phyloP scores from a whole-genome alignment of 1,140 invertebrate genomes.

The Ceratina calcarata region DNA sequence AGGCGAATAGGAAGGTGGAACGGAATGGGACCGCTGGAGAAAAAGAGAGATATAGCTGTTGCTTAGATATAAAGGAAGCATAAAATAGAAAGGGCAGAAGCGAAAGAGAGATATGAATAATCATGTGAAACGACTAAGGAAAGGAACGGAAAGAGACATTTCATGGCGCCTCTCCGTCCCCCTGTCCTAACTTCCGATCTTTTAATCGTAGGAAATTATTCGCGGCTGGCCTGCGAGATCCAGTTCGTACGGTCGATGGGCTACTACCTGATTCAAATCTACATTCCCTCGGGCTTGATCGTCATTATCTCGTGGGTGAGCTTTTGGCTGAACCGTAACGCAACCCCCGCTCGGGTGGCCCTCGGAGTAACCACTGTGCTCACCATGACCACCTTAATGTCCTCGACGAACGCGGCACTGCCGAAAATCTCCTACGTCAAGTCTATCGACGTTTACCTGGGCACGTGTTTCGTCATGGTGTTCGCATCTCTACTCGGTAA shows the following conservation, averaged over 20 bases:
- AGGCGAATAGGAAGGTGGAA: constrained; percentile 44
- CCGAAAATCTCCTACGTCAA: constrained; percentile 99
- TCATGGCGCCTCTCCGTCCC: constrained; percentile 66
- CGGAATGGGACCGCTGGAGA: constrained; percentile 49
- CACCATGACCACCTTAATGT: constrained; percentile 99
- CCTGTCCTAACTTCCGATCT: constrained; percentile 66
- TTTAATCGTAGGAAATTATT: constrained; percentile 94
- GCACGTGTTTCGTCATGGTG: constrained; percentile 99
- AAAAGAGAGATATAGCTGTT: constrained; percentile 42
- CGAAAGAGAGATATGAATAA: constrained; percentile 41
- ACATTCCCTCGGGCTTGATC: constrained; percentile 98
- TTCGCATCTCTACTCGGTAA: constrained; percentile 96
- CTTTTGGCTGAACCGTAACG: constrained; percentile 97
- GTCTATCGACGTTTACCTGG: constrained; percentile 98
- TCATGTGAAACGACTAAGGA: not conserved
- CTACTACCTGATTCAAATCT: constrained; percentile 99
- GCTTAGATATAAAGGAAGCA: constrained; percentile 21
- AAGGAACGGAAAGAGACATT: constrained; percentile 55
- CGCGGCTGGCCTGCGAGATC: constrained; percentile 97
- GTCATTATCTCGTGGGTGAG: constrained; percentile 99
- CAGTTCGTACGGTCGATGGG: constrained; percentile 99
- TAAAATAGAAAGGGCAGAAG: constrained; percentile 28
- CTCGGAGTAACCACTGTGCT: constrained; percentile 98
- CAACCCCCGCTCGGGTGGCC: constrained; percentile 97
- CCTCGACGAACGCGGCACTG: constrained; percentile 97